Evolutionary conservation across 2,797 vertebrate genomes (phyloP).

Genomic region (Pseudochromis fuscus): DNA sequence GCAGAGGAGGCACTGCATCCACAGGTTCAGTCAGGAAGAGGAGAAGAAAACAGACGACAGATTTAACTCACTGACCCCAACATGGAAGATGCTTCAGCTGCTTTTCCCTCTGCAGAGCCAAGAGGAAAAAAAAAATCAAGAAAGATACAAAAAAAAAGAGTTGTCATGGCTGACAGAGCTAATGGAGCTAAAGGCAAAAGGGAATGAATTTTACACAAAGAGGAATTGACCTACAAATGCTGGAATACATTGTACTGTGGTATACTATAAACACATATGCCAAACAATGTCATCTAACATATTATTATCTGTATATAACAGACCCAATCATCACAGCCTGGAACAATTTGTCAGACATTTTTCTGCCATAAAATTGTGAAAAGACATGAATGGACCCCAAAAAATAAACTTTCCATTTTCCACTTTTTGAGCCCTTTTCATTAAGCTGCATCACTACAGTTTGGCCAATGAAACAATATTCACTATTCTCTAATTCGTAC

Average conservation of each 20-base stretch:
- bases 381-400: not conserved
- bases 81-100: conserved; percentile 17
- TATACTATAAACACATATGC: too few relatives aligned
- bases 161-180: not conserved
- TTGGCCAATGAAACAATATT: too few relatives aligned
- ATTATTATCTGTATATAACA: too few relatives aligned
- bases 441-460: too few relatives aligned
- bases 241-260: not conserved
- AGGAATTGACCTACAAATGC: conserved; percentile 13
- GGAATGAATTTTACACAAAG: conserved; percentile 7
- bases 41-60: conserved; percentile 36
- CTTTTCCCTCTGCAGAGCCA: conserved; percentile 2
- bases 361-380: not conserved
- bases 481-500: too few relatives aligned
- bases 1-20: conserved; percentile 37
- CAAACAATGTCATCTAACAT: too few relatives aligned
- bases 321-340: too few relatives aligned
- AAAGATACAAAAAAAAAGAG: not conserved
- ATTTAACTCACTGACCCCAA: conserved; percentile 36
- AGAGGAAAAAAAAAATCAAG: conserved; percentile 33
- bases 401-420: too few relatives aligned
- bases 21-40: conserved; percentile 38
- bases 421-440: too few relatives aligned
- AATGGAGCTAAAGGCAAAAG: conserved; percentile 15
- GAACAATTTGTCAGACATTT: not conserved